These are phyloP conservation scores for Microtus californicus DNA, from an alignment of 2,797 vertebrate genomes.

Conservation along the genomic window DNA sequence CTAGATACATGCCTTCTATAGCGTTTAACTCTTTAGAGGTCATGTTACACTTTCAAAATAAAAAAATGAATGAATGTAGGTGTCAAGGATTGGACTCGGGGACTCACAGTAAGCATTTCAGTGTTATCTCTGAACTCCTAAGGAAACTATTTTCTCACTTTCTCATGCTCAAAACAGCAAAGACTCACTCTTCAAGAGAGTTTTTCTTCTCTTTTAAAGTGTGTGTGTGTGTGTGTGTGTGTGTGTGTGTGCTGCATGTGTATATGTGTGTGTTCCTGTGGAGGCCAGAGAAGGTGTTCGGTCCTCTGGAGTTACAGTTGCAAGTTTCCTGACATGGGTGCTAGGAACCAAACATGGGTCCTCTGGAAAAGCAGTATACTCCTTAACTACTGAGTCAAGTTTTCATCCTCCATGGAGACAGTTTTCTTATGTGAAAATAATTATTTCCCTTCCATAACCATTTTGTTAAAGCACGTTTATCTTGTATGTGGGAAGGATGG, in stretches of 20 bases:
- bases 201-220: background rate
- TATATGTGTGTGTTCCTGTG: background rate
- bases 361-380: too few species aligned
- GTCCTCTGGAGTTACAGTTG: background rate
- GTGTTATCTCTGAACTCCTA: constrained; percentile 18
- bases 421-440: constrained; percentile 11
- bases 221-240: background rate
- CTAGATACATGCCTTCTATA: constrained; percentile 20
- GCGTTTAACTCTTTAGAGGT: constrained; percentile 24
- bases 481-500: background rate
- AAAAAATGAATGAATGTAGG: background rate
- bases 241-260: background rate
- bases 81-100: background rate
- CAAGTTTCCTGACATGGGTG: background rate
- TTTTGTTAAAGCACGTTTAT: background rate
- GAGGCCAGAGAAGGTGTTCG: background rate
- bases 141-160: constrained; percentile 49
- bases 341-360: background rate
- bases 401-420: too few species aligned
- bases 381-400: too few species aligned
- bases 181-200: constrained; percentile 1
- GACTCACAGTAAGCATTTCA: background rate
- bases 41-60: background rate
- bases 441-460: constrained; percentile 41
- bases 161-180: constrained; percentile 3